phyloP scores from a whole-genome alignment of 2,113 vertebrate genomes.

The Psettodes erumei region DNA sequence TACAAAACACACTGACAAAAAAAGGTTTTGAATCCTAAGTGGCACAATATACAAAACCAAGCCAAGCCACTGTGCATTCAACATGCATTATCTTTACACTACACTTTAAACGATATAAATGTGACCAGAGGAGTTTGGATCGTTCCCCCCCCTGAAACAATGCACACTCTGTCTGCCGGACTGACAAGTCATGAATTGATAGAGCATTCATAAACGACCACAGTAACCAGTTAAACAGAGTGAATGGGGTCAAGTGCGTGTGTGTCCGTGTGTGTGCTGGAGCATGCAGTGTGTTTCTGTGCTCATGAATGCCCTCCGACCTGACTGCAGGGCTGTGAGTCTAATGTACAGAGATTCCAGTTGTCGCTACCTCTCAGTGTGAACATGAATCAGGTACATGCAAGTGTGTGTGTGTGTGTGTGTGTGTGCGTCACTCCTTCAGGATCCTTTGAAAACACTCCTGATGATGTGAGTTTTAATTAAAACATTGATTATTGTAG shows the following conservation, averaged over 20 bases:
- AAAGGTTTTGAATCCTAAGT: slow-evolving; percentile 23
- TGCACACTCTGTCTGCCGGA: not conserved
- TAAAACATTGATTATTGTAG: not conserved
- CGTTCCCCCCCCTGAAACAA: not conserved
- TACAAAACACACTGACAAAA: slow-evolving; percentile 7
- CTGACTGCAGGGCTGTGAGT: slow-evolving; percentile 60
- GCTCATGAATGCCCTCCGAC: slow-evolving; percentile 30
- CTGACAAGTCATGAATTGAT: slow-evolving; percentile 1
- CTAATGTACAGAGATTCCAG: slow-evolving; percentile 63
- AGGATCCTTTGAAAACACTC: not conserved
- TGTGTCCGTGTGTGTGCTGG: slow-evolving; percentile 25
- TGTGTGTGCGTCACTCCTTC: slow-evolving; percentile 6
- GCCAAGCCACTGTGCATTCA: not conserved
- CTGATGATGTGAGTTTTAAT: not conserved
- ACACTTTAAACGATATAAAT: not conserved
- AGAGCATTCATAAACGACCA: slow-evolving; percentile 14
- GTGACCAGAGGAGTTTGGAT: not conserved
- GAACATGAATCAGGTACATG: slow-evolving; percentile 55
- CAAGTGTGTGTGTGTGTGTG: not conserved
- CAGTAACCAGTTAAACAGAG: slow-evolving; percentile 23
- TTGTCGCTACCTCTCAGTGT: slow-evolving; percentile 52
- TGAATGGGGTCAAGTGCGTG: slow-evolving; percentile 48
- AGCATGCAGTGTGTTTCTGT: slow-evolving; percentile 16
- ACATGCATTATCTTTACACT: not conserved
- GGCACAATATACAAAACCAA: slow-evolving; percentile 10